Base-by-base conservation (phyloP, 1,140 invertebrate genomes). In the Ephestia elutella region DNA sequence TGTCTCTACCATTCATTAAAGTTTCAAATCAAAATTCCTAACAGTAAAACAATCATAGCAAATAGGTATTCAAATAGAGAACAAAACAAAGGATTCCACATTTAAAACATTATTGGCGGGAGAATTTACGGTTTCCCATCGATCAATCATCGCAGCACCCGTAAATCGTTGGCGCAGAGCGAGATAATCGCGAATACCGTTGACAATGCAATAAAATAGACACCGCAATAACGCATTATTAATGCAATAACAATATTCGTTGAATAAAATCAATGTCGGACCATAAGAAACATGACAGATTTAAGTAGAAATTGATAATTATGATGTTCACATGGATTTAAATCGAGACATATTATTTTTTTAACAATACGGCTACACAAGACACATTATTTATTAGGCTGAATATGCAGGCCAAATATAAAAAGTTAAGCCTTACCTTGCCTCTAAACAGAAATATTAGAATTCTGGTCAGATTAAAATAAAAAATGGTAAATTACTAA, bases 241-340 rank as follows among this genome's bases (percentile, higher is more conserved):
- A 44, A 5, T 1, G 1, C 2, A 44, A 44, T 44, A 44, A 15
- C n/a, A 15, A 15, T 44, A 38, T 38, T n/a, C n/a, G 21, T 15
- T 1, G 38, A 44, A 13, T n/a, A 44, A 32, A 32, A 32, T 61
- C 49, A 63, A 57, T 63, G n/a, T n/a, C n/a, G n/a, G n/a, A n/a
- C n/a, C n/a, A n/a, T n/a, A n/a, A n/a, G n/a, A n/a, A n/a, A n/a
- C n/a, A n/a, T n/a, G n/a, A n/a, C n/a, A n/a, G n/a, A n/a, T n/a
- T n/a, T n/a, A n/a, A n/a, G n/a, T n/a, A n/a, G n/a, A n/a, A n/a
- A n/a, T n/a, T n/a, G n/a, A n/a, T n/a, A n/a, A n/a, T n/a, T n/a
- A n/a, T n/a, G n/a, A n/a, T n/a, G n/a, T n/a, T n/a, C n/a, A n/a
- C n/a, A n/a, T n/a, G n/a, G n/a, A n/a, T n/a, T n/a, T n/a, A n/a